phyloP scores from a whole-genome alignment of 1,140 invertebrate species.

The Ctenoplectra terminalis region DNA sequence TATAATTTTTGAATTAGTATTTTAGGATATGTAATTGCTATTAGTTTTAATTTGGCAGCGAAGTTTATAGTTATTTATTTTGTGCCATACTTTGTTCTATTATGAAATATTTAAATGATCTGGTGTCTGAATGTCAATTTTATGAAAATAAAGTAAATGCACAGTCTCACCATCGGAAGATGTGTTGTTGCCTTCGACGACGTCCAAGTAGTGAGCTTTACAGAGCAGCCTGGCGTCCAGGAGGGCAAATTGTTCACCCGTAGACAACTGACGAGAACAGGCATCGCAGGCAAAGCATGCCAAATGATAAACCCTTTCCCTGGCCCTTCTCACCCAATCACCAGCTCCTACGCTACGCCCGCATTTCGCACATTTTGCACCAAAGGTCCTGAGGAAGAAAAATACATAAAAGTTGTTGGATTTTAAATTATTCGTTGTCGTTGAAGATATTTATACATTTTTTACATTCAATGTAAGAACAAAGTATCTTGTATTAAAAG shows the following conservation, averaged over 20 bases:
- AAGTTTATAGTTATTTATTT: too few relatives aligned
- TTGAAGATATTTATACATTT: too few relatives aligned
- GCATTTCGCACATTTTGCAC: conserved; percentile 98
- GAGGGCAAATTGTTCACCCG: conserved; percentile 96
- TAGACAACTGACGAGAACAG: conserved; percentile 96
- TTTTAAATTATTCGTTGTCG: too few relatives aligned
- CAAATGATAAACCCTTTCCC: conserved; percentile 97
- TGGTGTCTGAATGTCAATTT: too few relatives aligned
- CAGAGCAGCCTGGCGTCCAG: conserved; percentile 96
- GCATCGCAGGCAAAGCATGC: conserved; percentile 99
- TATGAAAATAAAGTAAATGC: not conserved
- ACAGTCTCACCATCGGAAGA: conserved; percentile 83
- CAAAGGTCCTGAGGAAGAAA: conserved; percentile 90
- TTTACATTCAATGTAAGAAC: too few relatives aligned
- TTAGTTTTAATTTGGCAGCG: too few relatives aligned
- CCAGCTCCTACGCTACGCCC: conserved; percentile 94
- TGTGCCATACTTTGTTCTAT: too few relatives aligned
- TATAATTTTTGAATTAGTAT: too few relatives aligned
- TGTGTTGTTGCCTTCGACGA: conserved; percentile 94
- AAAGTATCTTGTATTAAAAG: too few relatives aligned
- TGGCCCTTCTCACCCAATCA: conserved; percentile 98
- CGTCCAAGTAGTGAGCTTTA: conserved; percentile 97
- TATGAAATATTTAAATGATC: too few relatives aligned
- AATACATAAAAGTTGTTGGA: too few relatives aligned
- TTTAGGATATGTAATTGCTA: too few relatives aligned